Percentiles rank a stretch among this genome's conserved stretches.
Conservation (phyloP, 1,140 invertebrate genomes). For the Dendroctonus ponderosae region DNA sequence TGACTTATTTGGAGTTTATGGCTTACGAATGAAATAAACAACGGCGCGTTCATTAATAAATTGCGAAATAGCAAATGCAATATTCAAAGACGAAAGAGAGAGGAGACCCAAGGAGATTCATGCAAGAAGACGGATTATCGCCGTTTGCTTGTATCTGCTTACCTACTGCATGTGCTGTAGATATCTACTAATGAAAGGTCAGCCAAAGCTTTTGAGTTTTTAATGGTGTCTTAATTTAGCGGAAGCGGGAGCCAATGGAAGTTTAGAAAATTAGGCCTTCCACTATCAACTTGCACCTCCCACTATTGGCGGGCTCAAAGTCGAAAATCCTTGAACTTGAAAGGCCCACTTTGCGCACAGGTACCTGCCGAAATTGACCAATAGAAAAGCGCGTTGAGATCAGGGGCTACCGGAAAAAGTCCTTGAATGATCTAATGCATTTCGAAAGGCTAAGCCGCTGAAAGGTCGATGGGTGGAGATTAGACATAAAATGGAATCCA, state of each 20-base stretch:
- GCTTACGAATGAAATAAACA: constrained; percentile 33
- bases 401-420: constrained; percentile 22
- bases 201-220: constrained; percentile 4
- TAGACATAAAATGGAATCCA: constrained; percentile 29
- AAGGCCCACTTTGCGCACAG: too few species aligned
- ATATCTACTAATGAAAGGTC: constrained; percentile 3
- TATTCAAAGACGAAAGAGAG: constrained; percentile 39
- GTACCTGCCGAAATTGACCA: too few species aligned
- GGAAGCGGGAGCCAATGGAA: background rate
- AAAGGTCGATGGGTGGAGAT: constrained; percentile 32
- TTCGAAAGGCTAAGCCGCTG: constrained; percentile 18
- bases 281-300: too few species aligned
- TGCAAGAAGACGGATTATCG: constrained; percentile 36
- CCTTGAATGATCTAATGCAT: constrained; percentile 29
- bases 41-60: constrained; percentile 32
- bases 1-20: constrained; percentile 38
- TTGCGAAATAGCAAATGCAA: constrained; percentile 35
- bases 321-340: too few species aligned
- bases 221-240: background rate
- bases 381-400: background rate
- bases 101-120: constrained; percentile 36
- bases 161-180: constrained; percentile 6
- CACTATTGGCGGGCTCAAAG: too few species aligned
- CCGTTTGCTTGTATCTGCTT: constrained; percentile 16
- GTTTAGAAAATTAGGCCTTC: background rate